phyloP scores from a whole-genome alignment of 1,140 invertebrate genomes.

The Phymastichus coffea region DNA sequence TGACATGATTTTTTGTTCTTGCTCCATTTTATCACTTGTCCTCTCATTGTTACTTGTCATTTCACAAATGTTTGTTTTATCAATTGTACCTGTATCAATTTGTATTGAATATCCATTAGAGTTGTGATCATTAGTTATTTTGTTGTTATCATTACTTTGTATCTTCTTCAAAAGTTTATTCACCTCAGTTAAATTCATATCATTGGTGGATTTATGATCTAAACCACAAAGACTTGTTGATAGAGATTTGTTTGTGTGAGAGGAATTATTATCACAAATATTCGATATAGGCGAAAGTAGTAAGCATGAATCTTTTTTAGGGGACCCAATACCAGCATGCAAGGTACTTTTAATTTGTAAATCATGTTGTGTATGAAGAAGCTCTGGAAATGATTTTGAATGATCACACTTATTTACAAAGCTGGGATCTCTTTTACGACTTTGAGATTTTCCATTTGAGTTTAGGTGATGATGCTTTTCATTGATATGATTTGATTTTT shows the following conservation, averaged over 20 bases:
- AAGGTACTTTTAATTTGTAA: constrained; percentile 33
- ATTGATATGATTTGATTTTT: constrained; percentile 34
- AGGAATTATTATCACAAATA: constrained; percentile 30
- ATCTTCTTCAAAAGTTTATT: constrained; percentile 52
- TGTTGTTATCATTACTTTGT: constrained; percentile 47
- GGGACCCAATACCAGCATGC: constrained; percentile 37
- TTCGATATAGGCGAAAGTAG: constrained; percentile 24
- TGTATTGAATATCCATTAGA: background rate
- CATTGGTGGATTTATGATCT: constrained; percentile 34
- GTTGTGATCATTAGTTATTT: constrained; percentile 31
- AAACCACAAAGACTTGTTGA: constrained; percentile 24
- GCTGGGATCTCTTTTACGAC: constrained; percentile 29
- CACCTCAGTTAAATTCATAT: constrained; percentile 51
- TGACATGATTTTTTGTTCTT: constrained; percentile 1
- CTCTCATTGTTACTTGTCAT: constrained; percentile 8
- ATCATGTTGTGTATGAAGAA: constrained; percentile 26
- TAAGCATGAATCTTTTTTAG: constrained; percentile 28
- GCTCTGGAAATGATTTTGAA: constrained; percentile 37
- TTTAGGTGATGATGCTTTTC: constrained; percentile 23
- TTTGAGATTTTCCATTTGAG: constrained; percentile 27
- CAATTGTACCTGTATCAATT: background rate
- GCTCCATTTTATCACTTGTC: constrained; percentile 11
- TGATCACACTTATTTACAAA: constrained; percentile 40
- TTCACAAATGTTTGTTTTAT: constrained; percentile 5
- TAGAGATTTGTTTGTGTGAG: no score